A percentile compares a stretch with the other conserved stretches of the same genome.
Conservation (phyloP, 2,888 invertebrate genomes). For the Parasteatoda lunata region DNA sequence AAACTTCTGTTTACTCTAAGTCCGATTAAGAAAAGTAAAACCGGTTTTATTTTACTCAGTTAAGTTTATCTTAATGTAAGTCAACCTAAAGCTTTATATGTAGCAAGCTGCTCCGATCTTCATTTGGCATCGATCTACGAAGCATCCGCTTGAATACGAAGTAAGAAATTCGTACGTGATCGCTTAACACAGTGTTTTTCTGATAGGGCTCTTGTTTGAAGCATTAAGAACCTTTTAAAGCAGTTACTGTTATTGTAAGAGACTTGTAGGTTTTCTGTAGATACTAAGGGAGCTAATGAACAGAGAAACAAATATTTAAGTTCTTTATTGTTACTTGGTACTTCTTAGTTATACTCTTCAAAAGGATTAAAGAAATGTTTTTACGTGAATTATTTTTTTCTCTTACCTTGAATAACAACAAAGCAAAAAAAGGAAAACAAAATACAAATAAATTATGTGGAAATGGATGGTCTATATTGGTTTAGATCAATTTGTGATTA, state of each 20-base stretch:
- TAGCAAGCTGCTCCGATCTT: not conserved
- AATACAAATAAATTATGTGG: too few species aligned
- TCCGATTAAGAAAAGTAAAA: not conserved
- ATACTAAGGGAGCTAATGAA: not conserved
- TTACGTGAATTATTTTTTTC: too few species aligned
- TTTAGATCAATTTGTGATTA: too few species aligned
- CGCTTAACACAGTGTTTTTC: conserved; percentile 3
- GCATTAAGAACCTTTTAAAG: conserved; percentile 5
- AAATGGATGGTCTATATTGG: too few species aligned
- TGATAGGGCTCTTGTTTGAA: conserved; percentile 1
- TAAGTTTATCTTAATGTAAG: not conserved
- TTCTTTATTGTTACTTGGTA: too few species aligned
- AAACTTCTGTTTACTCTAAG: not conserved
- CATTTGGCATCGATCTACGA: not conserved
- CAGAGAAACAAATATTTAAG: not conserved
- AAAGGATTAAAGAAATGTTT: too few species aligned
- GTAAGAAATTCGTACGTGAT: not conserved
- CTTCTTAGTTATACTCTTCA: too few species aligned
- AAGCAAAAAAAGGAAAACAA: too few species aligned
- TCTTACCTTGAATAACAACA: too few species aligned
- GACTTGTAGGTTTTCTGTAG: not conserved
- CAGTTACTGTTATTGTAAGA: conserved; percentile 3
- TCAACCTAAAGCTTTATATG: not conserved
- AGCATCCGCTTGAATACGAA: not conserved
- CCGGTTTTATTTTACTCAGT: not conserved